A percentile compares a stretch with the other conserved stretches of the same genome.
Evolutionary conservation across 2,113 vertebrate species (phyloP).

Genomic region (Sisor rabdophorus): DNA sequence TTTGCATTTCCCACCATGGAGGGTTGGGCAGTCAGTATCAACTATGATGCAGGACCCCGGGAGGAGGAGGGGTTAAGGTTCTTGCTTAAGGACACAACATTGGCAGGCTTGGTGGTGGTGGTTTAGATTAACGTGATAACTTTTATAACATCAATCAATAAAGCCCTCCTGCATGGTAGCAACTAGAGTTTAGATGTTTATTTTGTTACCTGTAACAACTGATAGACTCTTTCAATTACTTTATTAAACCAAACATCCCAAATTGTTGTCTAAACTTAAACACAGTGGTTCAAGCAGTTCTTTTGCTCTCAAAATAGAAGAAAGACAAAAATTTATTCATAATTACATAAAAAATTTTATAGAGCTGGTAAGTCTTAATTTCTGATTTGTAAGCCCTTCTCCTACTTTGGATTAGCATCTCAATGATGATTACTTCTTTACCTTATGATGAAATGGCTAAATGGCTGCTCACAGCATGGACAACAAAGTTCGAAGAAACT

Average conservation of each 20-base stretch:
- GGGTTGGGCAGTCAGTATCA: no score
- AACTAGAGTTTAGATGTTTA: constrained; percentile 84
- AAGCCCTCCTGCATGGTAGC: constrained; percentile 61
- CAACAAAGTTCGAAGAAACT: neutral
- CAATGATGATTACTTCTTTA: constrained; percentile 2
- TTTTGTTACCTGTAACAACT: constrained; percentile 86
- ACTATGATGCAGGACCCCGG: no score
- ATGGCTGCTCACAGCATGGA: constrained; percentile 1
- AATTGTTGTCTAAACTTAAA: constrained; percentile 82
- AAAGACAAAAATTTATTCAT: constrained; percentile 31
- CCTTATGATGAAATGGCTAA: constrained; percentile 5
- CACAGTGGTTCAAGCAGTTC: constrained; percentile 66
- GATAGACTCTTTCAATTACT: constrained; percentile 88
- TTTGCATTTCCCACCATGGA: no score
- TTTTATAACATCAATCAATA: constrained; percentile 1
- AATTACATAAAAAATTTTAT: constrained; percentile 4
- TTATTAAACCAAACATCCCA: constrained; percentile 76
- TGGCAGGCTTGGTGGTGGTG: no score
- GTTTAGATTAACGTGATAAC: no score
- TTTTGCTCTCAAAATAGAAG: constrained; percentile 43
- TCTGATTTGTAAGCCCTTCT: neutral
- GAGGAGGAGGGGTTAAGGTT: no score
- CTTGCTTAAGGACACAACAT: no score
- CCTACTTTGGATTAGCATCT: neutral
- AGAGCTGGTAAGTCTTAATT: constrained; percentile 29